These are phyloP conservation scores for Poeciliopsis occidentalis DNA, from an alignment of 2,113 vertebrate genomes.

Conservation along the genomic window DNA sequence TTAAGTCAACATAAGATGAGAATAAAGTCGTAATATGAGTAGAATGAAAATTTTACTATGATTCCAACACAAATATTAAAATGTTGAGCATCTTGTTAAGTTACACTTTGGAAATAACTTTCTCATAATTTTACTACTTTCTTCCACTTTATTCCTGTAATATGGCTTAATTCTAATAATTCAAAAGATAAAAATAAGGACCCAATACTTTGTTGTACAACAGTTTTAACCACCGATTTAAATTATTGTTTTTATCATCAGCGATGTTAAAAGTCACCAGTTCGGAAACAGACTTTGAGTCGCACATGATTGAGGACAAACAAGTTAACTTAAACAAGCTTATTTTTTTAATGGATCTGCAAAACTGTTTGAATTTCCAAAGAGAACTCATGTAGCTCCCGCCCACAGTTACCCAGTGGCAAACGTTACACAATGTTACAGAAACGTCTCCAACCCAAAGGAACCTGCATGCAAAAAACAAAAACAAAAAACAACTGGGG, in stretches of 20 bases:
- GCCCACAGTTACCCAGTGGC: conserved; percentile 75
- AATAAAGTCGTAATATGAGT: too few species aligned
- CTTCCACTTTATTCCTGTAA: too few species aligned
- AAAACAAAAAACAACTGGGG: conserved; percentile 31
- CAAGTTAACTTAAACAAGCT: conserved; percentile 84
- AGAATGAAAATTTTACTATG: too few species aligned
- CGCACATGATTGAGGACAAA: conserved; percentile 66
- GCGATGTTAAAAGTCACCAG: background rate
- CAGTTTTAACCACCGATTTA: background rate
- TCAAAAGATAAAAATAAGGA: too few species aligned
- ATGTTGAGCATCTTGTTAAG: too few species aligned
- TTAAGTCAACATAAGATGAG: too few species aligned
- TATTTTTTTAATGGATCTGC: conserved; percentile 85
- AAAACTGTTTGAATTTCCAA: conserved; percentile 85
- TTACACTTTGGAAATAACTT: too few species aligned
- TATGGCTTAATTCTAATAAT: too few species aligned
- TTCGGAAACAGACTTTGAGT: conserved; percentile 5
- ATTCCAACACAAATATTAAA: too few species aligned
- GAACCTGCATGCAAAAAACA: conserved; percentile 80
- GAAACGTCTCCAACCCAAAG: conserved; percentile 76
- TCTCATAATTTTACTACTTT: too few species aligned
- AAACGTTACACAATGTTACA: conserved; percentile 77
- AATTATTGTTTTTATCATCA: background rate
- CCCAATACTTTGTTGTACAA: background rate
- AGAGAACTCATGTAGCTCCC: conserved; percentile 77